Percentiles rank a stretch among this genome's conserved stretches.
Evolutionary conservation across 2,797 vertebrate species (phyloP).

Genomic region (Alcedo atthis): DNA sequence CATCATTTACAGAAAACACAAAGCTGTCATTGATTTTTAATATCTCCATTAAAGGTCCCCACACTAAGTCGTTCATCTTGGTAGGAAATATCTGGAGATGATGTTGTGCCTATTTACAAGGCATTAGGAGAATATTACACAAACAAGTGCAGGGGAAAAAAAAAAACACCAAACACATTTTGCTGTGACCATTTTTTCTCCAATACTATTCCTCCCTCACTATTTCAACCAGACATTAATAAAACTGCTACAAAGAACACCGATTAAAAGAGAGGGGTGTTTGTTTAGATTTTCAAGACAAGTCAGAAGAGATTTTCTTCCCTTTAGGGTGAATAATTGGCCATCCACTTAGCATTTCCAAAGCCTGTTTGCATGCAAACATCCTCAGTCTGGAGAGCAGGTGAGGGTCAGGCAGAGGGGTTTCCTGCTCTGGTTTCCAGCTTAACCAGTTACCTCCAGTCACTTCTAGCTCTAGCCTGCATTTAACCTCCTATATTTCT

Average conservation of each 20-base stretch:
- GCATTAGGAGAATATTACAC: conserved; percentile 60
- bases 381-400: not conserved
- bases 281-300: not conserved
- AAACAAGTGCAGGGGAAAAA: conserved; percentile 47
- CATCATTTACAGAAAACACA: conserved; percentile 33
- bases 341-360: not conserved
- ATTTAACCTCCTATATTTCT: not conserved
- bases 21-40: conserved; percentile 66
- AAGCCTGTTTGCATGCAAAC: not conserved
- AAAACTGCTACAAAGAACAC: not conserved
- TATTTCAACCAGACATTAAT: not conserved
- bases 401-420: not conserved
- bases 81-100: conserved; percentile 48
- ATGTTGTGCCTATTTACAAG: conserved; percentile 50
- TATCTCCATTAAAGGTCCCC: conserved; percentile 49
- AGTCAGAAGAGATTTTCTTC: not conserved
- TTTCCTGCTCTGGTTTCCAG: not conserved
- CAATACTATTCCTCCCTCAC: not conserved
- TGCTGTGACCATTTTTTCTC: not conserved
- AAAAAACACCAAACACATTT: not conserved
- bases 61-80: conserved; percentile 57
- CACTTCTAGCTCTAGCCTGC: not conserved
- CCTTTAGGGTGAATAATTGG: not conserved
- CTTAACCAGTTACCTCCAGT: not conserved
- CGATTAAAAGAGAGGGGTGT: not conserved